Evolutionary conservation across 2,797 vertebrate species (phyloP), one percentile per base, ranked within the genome.

Genomic region (Tenualosa thibaudeaui): DNA sequence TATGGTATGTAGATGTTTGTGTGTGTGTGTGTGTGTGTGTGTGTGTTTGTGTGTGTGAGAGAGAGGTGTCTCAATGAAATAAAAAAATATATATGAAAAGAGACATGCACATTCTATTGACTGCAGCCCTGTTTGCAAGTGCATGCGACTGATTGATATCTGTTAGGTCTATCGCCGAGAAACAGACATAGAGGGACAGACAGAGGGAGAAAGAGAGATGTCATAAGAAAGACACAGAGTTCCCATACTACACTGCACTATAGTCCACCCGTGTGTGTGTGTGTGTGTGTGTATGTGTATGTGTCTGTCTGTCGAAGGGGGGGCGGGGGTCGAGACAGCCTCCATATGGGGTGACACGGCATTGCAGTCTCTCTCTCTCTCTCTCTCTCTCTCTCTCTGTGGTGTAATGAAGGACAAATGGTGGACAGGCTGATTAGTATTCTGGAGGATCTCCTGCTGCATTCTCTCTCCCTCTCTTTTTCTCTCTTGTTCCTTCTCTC

Each of bases 341-440:
- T 37, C 65, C 15, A 31, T 65, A 65, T 8, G 9, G 17, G 31
- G 37, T 75, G 37, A 31, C 68, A 40, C 7, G 6, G 56, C 19
- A 58, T 92, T 83, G 89, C 93, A 93, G 90, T 91, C 90, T 49
- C 84, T 46, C 56, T 62, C 56, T 46, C 56, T 62, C 56, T 65
- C 60, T 10, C n/a, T 26, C 9, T 31, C 62, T 65, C 62, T 65
- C 62, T 65, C 62, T 65, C 62, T 92, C 91, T 92, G 86, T 90
- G 90, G 90, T 90, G 92, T 93, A 93, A 94, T 93, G 93, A 96
- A 95, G 94, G 94, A 94, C 94, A 93, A 93, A 93, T 89, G 54
- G 90, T 93, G 88, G 87, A 92, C 90, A 90, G 88, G 81, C 91
- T 93, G 92, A 95, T 96, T 95, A 94, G 92, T 93, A 96, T 96